Percentiles rank a stretch among this genome's conserved stretches.
These are phyloP conservation scores for Melanaphis sacchari DNA, from an alignment of 1,140 invertebrate species.

Conservation along the genomic window DNA sequence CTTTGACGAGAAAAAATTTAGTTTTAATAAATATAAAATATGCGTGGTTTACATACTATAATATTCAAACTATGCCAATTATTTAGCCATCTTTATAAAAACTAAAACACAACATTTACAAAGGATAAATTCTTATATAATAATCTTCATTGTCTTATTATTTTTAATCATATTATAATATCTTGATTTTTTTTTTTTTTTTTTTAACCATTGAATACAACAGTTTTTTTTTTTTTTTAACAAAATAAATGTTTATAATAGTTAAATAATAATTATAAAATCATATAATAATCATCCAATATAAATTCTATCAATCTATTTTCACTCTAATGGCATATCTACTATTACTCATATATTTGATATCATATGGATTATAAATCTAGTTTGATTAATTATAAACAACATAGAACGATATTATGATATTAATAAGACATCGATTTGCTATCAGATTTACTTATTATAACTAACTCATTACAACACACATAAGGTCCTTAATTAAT, in stretches of 20 bases:
- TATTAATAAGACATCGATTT: background rate
- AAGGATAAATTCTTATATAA: background rate
- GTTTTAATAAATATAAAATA: background rate
- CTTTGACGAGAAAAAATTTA: background rate
- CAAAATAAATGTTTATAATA: too few relatives aligned
- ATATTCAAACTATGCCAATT: background rate
- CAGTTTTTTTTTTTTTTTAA: too few relatives aligned
- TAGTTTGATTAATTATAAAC: background rate
- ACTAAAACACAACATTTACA: background rate
- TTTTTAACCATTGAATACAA: too few relatives aligned
- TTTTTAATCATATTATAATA: too few relatives aligned
- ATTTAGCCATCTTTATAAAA: background rate
- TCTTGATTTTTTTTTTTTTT: too few relatives aligned
- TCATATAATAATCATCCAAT: background rate
- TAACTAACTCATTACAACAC: background rate
- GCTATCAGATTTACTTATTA: background rate
- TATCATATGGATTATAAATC: background rate
- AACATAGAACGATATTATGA: background rate
- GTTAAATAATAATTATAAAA: background rate
- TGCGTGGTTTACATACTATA: background rate
- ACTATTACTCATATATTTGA: background rate
- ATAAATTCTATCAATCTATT: background rate
- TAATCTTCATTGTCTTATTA: background rate
- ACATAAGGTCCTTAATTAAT: background rate
- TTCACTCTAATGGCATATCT: background rate